phyloP scores from a whole-genome alignment of 2,888 invertebrate genomes.

The Oconnorella tubifera region DNA sequence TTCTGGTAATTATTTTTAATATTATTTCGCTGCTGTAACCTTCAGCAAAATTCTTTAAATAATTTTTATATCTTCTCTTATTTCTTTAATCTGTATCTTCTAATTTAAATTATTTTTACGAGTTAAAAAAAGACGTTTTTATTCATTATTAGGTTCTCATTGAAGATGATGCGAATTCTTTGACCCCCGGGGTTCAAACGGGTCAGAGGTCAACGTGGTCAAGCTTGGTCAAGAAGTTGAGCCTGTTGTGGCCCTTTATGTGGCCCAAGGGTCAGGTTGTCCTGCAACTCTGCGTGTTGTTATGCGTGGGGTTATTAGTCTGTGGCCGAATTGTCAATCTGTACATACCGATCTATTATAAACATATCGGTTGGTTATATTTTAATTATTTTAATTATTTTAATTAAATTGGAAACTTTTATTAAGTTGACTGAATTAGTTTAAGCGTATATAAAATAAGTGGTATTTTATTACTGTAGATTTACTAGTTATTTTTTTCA shows the following conservation, averaged over 20 bases:
- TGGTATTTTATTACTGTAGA: background rate
- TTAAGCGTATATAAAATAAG: background rate
- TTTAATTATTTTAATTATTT: background rate
- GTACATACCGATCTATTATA: conserved; percentile 87
- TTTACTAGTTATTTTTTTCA: background rate
- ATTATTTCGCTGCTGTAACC: too few species aligned
- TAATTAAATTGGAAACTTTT: background rate
- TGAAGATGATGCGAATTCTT: background rate
- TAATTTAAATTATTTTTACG: too few species aligned
- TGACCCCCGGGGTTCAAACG: background rate
- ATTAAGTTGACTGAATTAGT: background rate
- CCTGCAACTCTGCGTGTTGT: conserved; percentile 71
- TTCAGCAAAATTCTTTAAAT: too few species aligned
- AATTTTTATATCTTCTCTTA: too few species aligned
- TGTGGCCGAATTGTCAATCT: conserved; percentile 83
- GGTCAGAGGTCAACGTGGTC: background rate
- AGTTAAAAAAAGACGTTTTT: too few species aligned
- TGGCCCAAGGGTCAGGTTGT: conserved; percentile 73
- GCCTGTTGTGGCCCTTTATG: conserved; percentile 79
- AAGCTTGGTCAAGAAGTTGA: conserved; percentile 55
- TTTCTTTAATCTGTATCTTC: too few species aligned
- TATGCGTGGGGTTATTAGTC: conserved; percentile 74
- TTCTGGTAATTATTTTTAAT: too few species aligned
- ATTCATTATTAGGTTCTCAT: background rate
- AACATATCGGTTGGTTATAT: conserved; percentile 72